Evolutionary conservation across 2,888 invertebrate species (phyloP).

Genomic region (Zaprionus lineosus): DNA sequence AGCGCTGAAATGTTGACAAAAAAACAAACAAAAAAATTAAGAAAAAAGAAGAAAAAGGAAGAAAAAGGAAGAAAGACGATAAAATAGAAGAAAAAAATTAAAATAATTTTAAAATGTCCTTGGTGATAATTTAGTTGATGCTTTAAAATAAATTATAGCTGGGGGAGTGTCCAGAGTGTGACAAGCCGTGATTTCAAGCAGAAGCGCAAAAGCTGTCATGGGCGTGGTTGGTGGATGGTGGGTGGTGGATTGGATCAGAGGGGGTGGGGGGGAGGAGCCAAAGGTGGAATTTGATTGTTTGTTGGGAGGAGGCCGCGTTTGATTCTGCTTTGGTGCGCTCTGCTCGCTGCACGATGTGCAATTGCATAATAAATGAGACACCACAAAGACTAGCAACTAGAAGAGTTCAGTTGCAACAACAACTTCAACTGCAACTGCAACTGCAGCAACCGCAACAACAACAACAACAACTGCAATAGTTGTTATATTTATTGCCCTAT

Average conservation of each 20-base stretch:
- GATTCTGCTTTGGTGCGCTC: constrained; percentile 11
- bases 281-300: constrained; percentile 43
- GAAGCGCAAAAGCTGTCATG: no score
- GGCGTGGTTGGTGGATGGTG: neutral
- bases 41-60: no score
- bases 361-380: constrained; percentile 73
- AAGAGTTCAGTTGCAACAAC: constrained; percentile 3
- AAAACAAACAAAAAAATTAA: no score
- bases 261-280: neutral
- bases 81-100: constrained; percentile 12
- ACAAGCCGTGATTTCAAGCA: constrained; percentile 32
- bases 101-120: constrained; percentile 58
- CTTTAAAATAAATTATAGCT: constrained; percentile 54
- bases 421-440: neutral
- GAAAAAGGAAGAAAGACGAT: constrained; percentile 5
- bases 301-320: constrained; percentile 25
- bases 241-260: neutral
- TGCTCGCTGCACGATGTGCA: constrained; percentile 29
- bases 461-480: constrained; percentile 19
- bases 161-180: constrained; percentile 24
- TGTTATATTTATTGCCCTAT: constrained; percentile 67
- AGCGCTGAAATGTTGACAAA: constrained; percentile 23
- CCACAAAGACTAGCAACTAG: constrained; percentile 30
- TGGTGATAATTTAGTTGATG: constrained; percentile 62
- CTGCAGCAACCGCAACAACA: constrained; percentile 1